Evolutionary conservation across 1,140 invertebrate genomes (phyloP), one percentile per base, ranked within the genome.

Genomic region (Cotesia vestalis): DNA sequence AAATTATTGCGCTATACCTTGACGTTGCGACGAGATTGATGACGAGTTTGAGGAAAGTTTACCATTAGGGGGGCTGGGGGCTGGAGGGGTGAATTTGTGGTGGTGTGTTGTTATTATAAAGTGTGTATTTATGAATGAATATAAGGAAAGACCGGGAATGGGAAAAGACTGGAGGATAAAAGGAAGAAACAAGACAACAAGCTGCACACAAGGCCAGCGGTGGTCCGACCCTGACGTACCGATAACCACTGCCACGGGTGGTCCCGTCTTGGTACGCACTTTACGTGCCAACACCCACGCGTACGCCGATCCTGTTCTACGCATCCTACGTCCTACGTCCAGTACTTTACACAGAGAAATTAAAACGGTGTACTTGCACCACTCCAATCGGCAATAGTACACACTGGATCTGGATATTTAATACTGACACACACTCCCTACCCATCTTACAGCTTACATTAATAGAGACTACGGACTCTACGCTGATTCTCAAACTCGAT

Each of bases 201-300:
- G 40, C 51, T 66, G 51, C 14, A 53, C 8, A 55, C 11, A 61
- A 69, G 9, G 67, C 57, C 55, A 17, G 52, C 36, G 66, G 71
- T 72, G 70, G 70, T 72, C 70, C 53, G 36, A 52, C 59, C 64
- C 64, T 57, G 70, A 73, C 69, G 70, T 70, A 62, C 71, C 52
- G 75, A 71, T 71, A 72, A 76, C 64, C 72, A 72, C 69, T 73
- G 60, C 75, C 60, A 73, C 67, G 75, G 75, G 75, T 77, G 75
- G 75, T 77, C 75, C 71, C 71, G 73, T 72, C 75, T 62, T 68
- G 64, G 62, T 77, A 74, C 73, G 75, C 75, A 77, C 71, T 73
- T 77, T 77, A 77, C 72, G 75, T 73, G 75, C 73, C 75, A 71
- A 75, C 75, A 68, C 75, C 75, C 71, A 77, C 75, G 68, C 75